A percentile compares a stretch with the other conserved stretches of the same genome.
phyloP scores from a whole-genome alignment of 2,888 invertebrate species.

The Choreutis nemorana region DNA sequence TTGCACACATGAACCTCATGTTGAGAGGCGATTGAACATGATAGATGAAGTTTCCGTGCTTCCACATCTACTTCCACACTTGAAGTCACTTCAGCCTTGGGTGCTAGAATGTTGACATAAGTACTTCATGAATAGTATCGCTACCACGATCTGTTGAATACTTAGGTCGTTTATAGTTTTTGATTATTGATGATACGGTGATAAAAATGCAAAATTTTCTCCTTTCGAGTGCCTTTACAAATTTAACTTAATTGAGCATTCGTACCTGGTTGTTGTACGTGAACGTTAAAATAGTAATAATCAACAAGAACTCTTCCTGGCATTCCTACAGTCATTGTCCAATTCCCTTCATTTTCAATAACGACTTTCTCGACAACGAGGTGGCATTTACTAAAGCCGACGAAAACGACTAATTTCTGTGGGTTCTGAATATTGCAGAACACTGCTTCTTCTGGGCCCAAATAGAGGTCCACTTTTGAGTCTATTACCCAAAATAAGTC shows the following conservation, averaged over 20 bases:
- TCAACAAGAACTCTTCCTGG: slow-evolving; percentile 26
- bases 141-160: not conserved
- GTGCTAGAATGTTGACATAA: too few species aligned
- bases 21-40: slow-evolving; percentile 26
- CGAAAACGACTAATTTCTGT: slow-evolving; percentile 19
- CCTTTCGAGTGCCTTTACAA: too few species aligned
- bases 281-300: slow-evolving; percentile 18
- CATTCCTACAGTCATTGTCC: slow-evolving; percentile 27
- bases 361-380: slow-evolving; percentile 26
- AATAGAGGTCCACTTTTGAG: slow-evolving; percentile 16
- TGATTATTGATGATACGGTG: too few species aligned
- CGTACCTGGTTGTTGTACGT: slow-evolving; percentile 25
- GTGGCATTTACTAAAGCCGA: slow-evolving; percentile 36
- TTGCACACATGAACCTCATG: slow-evolving; percentile 28
- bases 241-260: too few species aligned
- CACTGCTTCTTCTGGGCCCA: slow-evolving; percentile 34
- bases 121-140: not conserved
- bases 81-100: slow-evolving; percentile 24
- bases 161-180: too few species aligned
- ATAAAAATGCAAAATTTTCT: too few species aligned
- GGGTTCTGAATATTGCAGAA: slow-evolving; percentile 35
- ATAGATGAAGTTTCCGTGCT: slow-evolving; percentile 22
- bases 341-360: slow-evolving; percentile 26
- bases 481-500: slow-evolving; percentile 18
- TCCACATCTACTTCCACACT: slow-evolving; percentile 20